These are phyloP conservation scores for Aphodius sticticus DNA, from an alignment of 2,888 invertebrate genomes.

Conservation along the genomic window DNA sequence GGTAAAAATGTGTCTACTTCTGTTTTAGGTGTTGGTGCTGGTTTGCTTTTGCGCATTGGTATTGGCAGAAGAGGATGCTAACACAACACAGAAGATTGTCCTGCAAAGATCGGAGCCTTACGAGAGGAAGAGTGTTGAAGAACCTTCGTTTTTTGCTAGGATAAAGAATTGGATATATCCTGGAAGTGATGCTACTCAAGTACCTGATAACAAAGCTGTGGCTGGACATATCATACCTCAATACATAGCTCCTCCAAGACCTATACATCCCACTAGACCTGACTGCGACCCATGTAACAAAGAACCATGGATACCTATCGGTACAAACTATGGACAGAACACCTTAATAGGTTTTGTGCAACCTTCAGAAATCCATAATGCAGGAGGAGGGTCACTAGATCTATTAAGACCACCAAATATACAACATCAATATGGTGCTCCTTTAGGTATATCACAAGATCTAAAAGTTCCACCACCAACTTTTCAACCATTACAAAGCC, in stretches of 20 bases:
- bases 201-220: conserved; percentile 42
- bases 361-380: conserved; percentile 41
- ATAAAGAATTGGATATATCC: conserved; percentile 70
- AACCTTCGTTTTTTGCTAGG: conserved; percentile 67
- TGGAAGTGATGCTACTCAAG: conserved; percentile 41
- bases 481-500: conserved; percentile 5
- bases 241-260: conserved; percentile 41
- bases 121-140: conserved; percentile 55
- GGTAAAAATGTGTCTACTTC: conserved; percentile 25
- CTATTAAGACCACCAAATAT: conserved; percentile 12
- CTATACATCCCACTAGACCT: conserved; percentile 39
- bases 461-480: conserved; percentile 55
- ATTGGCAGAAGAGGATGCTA: conserved; percentile 44
- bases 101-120: conserved; percentile 52
- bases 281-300: conserved; percentile 79
- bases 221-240: conserved; percentile 41
- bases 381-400: conserved; percentile 6
- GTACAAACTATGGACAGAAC: conserved; percentile 54
- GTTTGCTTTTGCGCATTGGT: conserved; percentile 21
- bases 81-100: conserved; percentile 51
- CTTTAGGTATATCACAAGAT: conserved; percentile 8
- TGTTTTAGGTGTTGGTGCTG: conserved; percentile 46
- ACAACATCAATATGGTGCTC: not conserved
- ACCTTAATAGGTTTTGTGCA: conserved; percentile 52
- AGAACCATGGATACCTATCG: conserved; percentile 84